Conservation (phyloP, 1,140 invertebrate species). For the Helicorthomorpha holstii region DNA sequence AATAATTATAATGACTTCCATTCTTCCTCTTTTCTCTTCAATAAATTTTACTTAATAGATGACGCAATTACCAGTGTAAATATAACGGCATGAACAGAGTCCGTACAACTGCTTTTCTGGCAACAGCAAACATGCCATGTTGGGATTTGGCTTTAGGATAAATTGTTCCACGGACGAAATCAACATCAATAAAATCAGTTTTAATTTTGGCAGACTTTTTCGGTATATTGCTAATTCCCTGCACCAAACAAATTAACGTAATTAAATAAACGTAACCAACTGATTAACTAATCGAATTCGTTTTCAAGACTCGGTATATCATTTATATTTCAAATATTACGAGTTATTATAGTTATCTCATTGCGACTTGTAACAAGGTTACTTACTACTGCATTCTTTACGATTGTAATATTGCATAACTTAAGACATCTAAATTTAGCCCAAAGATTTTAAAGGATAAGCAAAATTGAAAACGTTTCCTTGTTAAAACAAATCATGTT, state of each 20-base stretch:
- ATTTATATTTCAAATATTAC: neutral
- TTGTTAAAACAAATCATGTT: too few species aligned
- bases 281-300: neutral
- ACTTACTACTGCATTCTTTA: neutral
- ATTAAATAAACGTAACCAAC: neutral
- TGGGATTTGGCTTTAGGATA: constrained; percentile 87
- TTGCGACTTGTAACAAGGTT: neutral
- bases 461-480: too few species aligned
- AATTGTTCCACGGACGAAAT: constrained; percentile 76
- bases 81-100: constrained; percentile 65
- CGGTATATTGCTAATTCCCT: constrained; percentile 65
- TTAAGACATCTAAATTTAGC: neutral
- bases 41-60: neutral
- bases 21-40: too few species aligned
- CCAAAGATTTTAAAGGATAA: too few species aligned
- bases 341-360: neutral
- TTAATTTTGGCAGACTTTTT: constrained; percentile 73
- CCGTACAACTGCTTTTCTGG: constrained; percentile 55
- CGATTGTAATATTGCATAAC: neutral
- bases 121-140: constrained; percentile 62
- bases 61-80: constrained; percentile 46
- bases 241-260: constrained; percentile 17
- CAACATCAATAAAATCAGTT: constrained; percentile 85
- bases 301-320: neutral
- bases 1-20: too few species aligned